Evolutionary conservation across 1,140 invertebrate genomes (phyloP), one percentile per base, ranked within the genome.

Genomic region (Formica selysi): DNA sequence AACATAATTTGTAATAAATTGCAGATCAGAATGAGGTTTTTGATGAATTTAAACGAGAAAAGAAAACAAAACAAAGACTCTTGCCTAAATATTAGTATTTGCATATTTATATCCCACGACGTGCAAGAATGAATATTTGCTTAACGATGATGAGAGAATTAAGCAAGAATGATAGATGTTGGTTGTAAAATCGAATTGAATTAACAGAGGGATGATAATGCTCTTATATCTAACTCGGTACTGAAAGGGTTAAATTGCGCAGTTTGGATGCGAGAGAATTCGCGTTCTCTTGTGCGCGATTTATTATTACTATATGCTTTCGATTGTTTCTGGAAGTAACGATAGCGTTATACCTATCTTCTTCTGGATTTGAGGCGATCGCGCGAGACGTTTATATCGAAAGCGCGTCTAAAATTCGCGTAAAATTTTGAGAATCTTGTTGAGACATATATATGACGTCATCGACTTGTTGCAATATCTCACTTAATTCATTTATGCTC

Each of bases 221-320:
- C 41, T 19, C 32, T 36, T 70, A 62, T 48, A 44, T 54, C 36
- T 73, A 62, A n/a, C 41, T 73, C 8, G 79, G 79, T 83, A 74
- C 79, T 83, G 79, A 83, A 83, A 83, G 79, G 26, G 79, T 83
- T 83, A 74, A 83, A 48, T 22, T 74, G 54, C 68, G 54, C 11
- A 74, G 19, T 38, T 81, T 26, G 32, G 26, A 73, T 61, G 26
- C 2, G 29, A 61, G 38, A 81, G 51, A 22, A 29, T 29, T 71
- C 62, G 62, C 22, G 70, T 86, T 88, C 85, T 79, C 51, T 29
- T 73, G 86, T 71, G 78, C 62, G 80, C 71, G 68, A 85, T 38
- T 38, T 89, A 76, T 89, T 89, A 84, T 76, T 89, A 89, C 7
- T 19, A 62, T 57, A 61, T 6, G 36, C 62, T 76, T 13, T 76